These are phyloP conservation scores for Drosophila nebulosa DNA, from an alignment of 1,140 invertebrate genomes.

Conservation along the genomic window DNA sequence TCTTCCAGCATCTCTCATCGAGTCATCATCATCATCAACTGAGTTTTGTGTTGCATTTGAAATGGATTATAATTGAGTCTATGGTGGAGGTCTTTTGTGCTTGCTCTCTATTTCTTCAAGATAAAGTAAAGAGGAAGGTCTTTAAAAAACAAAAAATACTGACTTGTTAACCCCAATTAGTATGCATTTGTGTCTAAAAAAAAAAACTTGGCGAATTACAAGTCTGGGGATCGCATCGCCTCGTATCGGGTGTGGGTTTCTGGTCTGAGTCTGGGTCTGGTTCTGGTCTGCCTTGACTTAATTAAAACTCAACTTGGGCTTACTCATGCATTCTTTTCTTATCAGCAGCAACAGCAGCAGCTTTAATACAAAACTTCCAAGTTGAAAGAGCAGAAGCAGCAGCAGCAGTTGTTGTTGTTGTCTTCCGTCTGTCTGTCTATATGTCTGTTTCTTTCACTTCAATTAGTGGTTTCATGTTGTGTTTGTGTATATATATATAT, in stretches of 20 bases:
- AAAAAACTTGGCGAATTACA: slow-evolving; percentile 8
- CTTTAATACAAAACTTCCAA: slow-evolving; percentile 1
- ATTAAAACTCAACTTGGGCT: slow-evolving; percentile 4
- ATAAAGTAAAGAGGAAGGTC: background rate
- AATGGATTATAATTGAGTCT: slow-evolving; percentile 56
- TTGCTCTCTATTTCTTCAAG: background rate
- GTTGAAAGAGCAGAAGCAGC: slow-evolving; percentile 10
- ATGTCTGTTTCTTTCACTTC: slow-evolving; percentile 63
- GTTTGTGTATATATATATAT: slow-evolving; percentile 40
- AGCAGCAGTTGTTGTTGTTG: slow-evolving; percentile 13
- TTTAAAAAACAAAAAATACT: slow-evolving; percentile 2
- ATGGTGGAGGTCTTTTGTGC: slow-evolving; percentile 8
- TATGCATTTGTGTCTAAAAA: slow-evolving; percentile 51
- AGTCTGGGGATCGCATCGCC: background rate
- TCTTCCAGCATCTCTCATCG: background rate
- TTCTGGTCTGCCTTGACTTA: slow-evolving; percentile 3
- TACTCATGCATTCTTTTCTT: slow-evolving; percentile 10
- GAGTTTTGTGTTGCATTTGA: slow-evolving; percentile 44
- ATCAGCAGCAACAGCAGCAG: background rate
- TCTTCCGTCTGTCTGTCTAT: slow-evolving; percentile 21
- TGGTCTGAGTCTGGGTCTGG: background rate
- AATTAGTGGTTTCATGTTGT: slow-evolving; percentile 77
- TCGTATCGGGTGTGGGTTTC: background rate
- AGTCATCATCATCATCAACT: slow-evolving; percentile 23
- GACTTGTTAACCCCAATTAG: slow-evolving; percentile 73